phyloP scores from a whole-genome alignment of 2,888 invertebrate species.

The Hirtodrosophila histrioides region DNA sequence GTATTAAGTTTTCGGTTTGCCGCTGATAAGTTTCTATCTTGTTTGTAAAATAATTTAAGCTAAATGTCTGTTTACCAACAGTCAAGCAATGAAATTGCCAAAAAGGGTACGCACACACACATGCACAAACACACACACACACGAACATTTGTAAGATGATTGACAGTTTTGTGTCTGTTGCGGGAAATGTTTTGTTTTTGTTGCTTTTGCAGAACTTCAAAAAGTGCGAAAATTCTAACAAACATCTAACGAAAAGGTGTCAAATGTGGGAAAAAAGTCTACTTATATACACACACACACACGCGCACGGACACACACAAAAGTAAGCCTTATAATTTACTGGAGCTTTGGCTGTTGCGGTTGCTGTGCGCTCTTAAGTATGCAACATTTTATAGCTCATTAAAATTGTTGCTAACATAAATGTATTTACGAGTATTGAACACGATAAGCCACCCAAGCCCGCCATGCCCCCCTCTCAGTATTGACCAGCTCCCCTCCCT shows the following conservation, averaged over 20 bases:
- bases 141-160: constrained; percentile 17
- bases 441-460: background rate
- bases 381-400: constrained; percentile 75
- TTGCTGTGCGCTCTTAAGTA: constrained; percentile 53
- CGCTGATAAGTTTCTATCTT: constrained; percentile 53
- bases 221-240: constrained; percentile 5
- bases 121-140: background rate
- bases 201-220: constrained; percentile 14
- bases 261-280: constrained; percentile 15
- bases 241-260: constrained; percentile 31
- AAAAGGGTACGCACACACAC: constrained; percentile 5
- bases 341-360: constrained; percentile 16
- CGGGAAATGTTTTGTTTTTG: constrained; percentile 9
- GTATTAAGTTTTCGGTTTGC: constrained; percentile 5
- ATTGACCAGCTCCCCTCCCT: too few relatives aligned
- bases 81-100: constrained; percentile 50
- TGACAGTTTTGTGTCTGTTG: constrained; percentile 24
- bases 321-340: constrained; percentile 40
- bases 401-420: constrained; percentile 56
- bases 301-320: constrained; percentile 2
- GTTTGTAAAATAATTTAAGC: constrained; percentile 55
- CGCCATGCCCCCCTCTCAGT: background rate
- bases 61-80: constrained; percentile 63
- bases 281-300: too few relatives aligned
- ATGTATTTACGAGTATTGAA: constrained; percentile 42